Base-by-base conservation (phyloP, 2,888 invertebrate species). In the Noctua janthe region DNA sequence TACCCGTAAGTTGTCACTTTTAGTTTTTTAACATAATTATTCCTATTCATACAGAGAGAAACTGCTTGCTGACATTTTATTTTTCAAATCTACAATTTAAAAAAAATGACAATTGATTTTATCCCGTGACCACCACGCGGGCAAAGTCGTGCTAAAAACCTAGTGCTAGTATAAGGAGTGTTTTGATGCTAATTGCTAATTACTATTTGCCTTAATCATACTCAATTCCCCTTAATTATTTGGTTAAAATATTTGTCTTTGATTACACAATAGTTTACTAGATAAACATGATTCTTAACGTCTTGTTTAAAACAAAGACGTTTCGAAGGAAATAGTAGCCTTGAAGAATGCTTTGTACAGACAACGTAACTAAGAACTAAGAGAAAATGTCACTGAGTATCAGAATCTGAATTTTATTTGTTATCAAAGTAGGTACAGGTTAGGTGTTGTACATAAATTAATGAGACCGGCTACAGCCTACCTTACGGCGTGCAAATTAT, bases 291-390 rank as follows among this genome's bases (percentile, higher is more conserved):
- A 17, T 47, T 62, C 4, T 64, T 35, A 35, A 39, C 49, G 39
- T 56, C 66, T 71, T 51, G 78, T 78, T 47, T 47, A 47, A 47
- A 67, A 59, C 59, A 67, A 78, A 78, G 79, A 84, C n/a, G 51
- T 23, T 78, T 59, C 43, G 47, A 39, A 59, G 51, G 39, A 82
- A 49, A 76, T 29, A 62, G 10, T 49, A 47, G 13, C 84, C 82
- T 71, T 78, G 79, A 72, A 17, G 43, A 54, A 11, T 39, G 6
- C 23, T 59, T 43, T 15, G 83, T 83, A 82, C 51, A n/a, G 79
- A 23, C n/a, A 43, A 43, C 17, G 51, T 39, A 59, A 76, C 13
- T 49, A 74, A 69, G 20, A n/a, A 74, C 10, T 77, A 20, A 7
- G 2, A 49, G 35, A 20, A 35, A 20, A 35, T 62, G 43, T 59